Percentiles rank a stretch among this genome's conserved stretches.
phyloP scores from a whole-genome alignment of 2,888 invertebrate genomes.

The Acleris holmiana region DNA sequence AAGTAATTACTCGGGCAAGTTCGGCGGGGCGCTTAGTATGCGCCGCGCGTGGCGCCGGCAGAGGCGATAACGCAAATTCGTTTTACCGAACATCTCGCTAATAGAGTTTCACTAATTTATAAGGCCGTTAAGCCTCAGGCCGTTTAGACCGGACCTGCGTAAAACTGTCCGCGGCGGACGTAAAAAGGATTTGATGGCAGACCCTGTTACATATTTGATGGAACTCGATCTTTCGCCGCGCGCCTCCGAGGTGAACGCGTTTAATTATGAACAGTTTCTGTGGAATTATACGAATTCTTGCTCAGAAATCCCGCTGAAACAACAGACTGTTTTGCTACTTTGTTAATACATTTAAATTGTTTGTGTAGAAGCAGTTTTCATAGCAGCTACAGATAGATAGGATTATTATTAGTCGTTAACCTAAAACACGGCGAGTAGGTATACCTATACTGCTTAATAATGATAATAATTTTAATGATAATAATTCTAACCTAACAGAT shows the following conservation, averaged over 20 bases:
- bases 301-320: conserved; percentile 45
- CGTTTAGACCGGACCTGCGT: conserved; percentile 59
- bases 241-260: conserved; percentile 60
- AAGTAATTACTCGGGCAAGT: conserved; percentile 77
- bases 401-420: no score
- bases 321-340: conserved; percentile 49
- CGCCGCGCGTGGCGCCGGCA: conserved; percentile 68
- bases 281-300: conserved; percentile 64
- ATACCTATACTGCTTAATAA: no score
- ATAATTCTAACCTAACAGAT: no score
- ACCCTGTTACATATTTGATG: conserved; percentile 77
- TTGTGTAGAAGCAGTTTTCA: conserved; percentile 23
- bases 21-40: conserved; percentile 69
- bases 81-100: conserved; percentile 82
- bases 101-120: conserved; percentile 85
- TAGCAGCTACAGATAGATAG: conserved; percentile 9
- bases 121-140: conserved; percentile 73
- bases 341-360: conserved; percentile 43
- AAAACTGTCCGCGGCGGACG: conserved; percentile 74
- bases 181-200: conserved; percentile 79
- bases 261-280: conserved; percentile 71
- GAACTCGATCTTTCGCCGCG: conserved; percentile 65
- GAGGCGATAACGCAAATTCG: conserved; percentile 84
- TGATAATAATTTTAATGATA: no score
- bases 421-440: no score